Evolutionary conservation across 2,113 vertebrate species (phyloP).

Genomic region (Hoplias malabaricus): DNA sequence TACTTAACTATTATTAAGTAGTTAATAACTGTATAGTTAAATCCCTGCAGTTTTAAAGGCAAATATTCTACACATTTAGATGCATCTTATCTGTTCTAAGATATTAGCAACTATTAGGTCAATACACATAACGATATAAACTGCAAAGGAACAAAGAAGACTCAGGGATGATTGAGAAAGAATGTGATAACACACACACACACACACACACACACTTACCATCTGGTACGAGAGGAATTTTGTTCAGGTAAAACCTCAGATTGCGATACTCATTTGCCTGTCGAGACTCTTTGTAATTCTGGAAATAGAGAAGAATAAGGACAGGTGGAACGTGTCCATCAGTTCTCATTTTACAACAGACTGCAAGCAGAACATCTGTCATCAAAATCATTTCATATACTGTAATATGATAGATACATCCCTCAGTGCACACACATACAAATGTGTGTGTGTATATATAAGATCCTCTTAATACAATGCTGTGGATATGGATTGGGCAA

Average conservation of each 20-base stretch:
- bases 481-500: background rate
- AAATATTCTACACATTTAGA: background rate
- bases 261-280: conserved; percentile 91
- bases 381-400: background rate
- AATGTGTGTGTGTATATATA: background rate
- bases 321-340: background rate
- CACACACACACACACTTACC: conserved; percentile 82
- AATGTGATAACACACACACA: background rate
- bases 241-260: conserved; percentile 97
- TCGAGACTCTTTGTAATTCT: conserved; percentile 90
- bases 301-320: conserved; percentile 42
- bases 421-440: background rate
- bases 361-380: background rate
- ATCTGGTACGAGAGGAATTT: conserved; percentile 94
- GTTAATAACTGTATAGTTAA: too few relatives aligned
- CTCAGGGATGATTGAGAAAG: background rate
- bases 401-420: background rate
- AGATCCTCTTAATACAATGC: too few relatives aligned
- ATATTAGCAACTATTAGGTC: background rate
- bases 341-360: background rate
- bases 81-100: background rate
- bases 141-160: too few relatives aligned
- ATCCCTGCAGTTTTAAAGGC: too few relatives aligned
- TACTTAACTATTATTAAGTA: too few relatives aligned
- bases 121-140: too few relatives aligned